Base-by-base conservation (phyloP, 2,888 invertebrate genomes). In the Pterostichus niger region DNA sequence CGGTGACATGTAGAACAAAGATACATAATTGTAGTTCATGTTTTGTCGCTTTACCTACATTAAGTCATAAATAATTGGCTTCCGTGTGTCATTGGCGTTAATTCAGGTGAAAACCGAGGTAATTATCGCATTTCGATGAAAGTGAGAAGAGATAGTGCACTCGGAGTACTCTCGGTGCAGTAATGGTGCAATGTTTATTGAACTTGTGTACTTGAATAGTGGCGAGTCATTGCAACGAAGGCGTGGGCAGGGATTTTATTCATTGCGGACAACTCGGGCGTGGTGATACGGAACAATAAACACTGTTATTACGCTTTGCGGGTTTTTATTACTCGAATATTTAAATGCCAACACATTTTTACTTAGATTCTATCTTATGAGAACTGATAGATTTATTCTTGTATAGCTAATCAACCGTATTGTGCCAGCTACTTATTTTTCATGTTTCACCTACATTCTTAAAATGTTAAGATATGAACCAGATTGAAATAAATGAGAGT, bases 281-380 rank as follows among this genome's bases (percentile, higher is more conserved):
- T 71, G 68, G 68, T 71, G 68, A 71, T 71, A 71, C 68, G 68
- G 68, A 71, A 71, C 68, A 44, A 71, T 71, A 71, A 71, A 71
- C 68, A 71, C 68, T 44, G 44, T 71, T 71, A 71, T 71, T 64
- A 64, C 64, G 33, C 64, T 71, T 71, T 44, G 17, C 9, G 56
- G 64, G 17, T 40, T 71, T 71, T 71, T 64, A 40, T 71, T 71
- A 71, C 64, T 71, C 44, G 11, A 71, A 71, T 71, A 71, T 71
- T 71, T 44, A 71, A 71, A 71, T 71, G 68, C 68, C 68, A 71
- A 10, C 44, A 13, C n/a, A 40, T 71, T 71, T 71, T 71, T 40
- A 15, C 44, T 7, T 5, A 44, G 44, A 71, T 71, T 35, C 35
- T 24, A 24, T 24, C 24, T 40, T 71, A 40, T 6, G 40, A 40